Evolutionary conservation across 2,113 vertebrate genomes (phyloP), one percentile per base, ranked within the genome.

Genomic region (Nycticebus coucang): DNA sequence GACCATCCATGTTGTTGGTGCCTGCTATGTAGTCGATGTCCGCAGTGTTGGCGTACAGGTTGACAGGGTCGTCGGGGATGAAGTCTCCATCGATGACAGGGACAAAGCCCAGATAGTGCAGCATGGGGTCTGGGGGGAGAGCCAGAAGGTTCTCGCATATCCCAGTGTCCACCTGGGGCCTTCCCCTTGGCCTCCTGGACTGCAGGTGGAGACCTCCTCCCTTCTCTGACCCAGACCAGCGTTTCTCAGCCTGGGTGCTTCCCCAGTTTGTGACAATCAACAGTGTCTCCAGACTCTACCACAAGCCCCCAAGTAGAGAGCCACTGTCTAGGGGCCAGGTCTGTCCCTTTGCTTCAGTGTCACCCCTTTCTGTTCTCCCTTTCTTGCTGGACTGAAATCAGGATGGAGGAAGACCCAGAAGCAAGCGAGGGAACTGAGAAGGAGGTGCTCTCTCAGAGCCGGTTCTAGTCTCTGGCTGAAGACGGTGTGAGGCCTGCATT

Each of bases 61-160:
- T 98, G 45, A 96, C 24, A 1, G 99, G 99, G 0, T 97, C 19
- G 4, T 99, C 99, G 0, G 99, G 99, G 60, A 99, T 93, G 98
- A 99, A 99, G 95, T 99, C 99, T 0, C 99, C 99, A 3, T 99
- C 99, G 0, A 99, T 1, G 0, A 99, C 99, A 0, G 99, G 98
- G n/a, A 97, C 0, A 12, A 99, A 93, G 37, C 72, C 80, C 5
- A 99, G 97, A 28, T 99, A 99, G n/a, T 97, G 22, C 7, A 99
- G 72, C 0, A 99, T 0, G 0, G 99, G 99, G 2, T 93, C 99
- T 99, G 97, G 57, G 59, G 71, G 33, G 71, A 91, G 81, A 75
- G 59, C 14, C 0, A 0, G 0, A 24, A 41, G 57, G 22, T 30
- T 15, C n/a, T 19, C 11, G 1, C 2, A 10, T 13, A 41, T 30